Evolutionary conservation across 2,797 vertebrate species (phyloP).

Genomic region (Arremon brunneinucha): DNA sequence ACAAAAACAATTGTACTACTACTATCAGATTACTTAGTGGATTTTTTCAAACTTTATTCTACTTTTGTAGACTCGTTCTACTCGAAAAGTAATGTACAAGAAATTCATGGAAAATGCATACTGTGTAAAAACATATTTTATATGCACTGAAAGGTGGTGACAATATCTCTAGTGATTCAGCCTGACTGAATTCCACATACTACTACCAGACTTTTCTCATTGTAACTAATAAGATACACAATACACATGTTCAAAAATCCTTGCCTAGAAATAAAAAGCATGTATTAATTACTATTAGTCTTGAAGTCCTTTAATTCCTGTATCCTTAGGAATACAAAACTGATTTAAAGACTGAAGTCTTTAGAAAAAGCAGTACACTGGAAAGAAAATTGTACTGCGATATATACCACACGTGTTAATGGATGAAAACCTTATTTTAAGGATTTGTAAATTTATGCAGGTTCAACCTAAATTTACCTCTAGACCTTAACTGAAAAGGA

Average conservation of each 20-base stretch:
- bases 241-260: background rate
- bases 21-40: background rate
- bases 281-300: background rate
- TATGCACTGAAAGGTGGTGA: background rate
- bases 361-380: background rate
- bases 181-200: background rate
- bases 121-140: background rate
- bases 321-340: background rate
- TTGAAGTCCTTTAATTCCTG: background rate
- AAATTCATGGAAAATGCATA: background rate
- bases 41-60: background rate
- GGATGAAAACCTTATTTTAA: background rate
- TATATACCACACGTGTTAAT: accelerated
- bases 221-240: background rate
- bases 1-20: background rate
- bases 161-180: background rate
- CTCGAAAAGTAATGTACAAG: background rate
- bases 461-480: background rate
- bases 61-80: background rate
- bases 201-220: background rate
- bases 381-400: background rate
- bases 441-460: background rate
- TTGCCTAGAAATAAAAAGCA: background rate
- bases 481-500: background rate
- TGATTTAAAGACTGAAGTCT: background rate